Evolutionary conservation across 2,113 vertebrate genomes (phyloP).

Genomic region (Aspiorhynchus laticeps): DNA sequence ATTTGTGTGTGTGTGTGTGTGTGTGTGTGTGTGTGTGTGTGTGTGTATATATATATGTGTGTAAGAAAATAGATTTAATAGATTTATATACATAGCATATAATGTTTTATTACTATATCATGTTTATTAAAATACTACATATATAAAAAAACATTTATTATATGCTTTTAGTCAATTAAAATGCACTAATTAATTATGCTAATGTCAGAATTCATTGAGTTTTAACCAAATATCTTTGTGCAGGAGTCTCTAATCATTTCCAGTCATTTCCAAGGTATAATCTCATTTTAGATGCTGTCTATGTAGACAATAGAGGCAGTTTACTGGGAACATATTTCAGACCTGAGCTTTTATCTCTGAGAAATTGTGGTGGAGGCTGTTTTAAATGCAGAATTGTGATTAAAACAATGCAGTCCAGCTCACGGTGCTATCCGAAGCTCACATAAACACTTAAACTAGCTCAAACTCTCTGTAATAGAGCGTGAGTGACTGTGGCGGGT

Average conservation of each 20-base stretch:
- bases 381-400: not conserved
- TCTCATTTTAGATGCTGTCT: not conserved
- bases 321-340: not conserved
- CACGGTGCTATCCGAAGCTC: not conserved
- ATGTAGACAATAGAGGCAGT: not conserved
- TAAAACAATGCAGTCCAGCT: not conserved
- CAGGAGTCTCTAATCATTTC: not conserved
- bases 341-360: not conserved
- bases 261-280: not conserved
- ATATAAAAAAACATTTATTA: not conserved
- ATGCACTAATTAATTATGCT: not conserved
- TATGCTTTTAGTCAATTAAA: not conserved
- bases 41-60: too few species aligned
- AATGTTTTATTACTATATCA: too few species aligned
- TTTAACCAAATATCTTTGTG: not conserved
- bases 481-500: not conserved
- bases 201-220: not conserved
- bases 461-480: not conserved
- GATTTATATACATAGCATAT: not conserved
- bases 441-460: not conserved
- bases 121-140: too few species aligned
- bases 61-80: not conserved
- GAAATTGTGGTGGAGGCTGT: not conserved
- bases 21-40: not conserved
- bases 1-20: not conserved